Conservation (phyloP, 2,888 invertebrate species). For the Eudemis profundana region DNA sequence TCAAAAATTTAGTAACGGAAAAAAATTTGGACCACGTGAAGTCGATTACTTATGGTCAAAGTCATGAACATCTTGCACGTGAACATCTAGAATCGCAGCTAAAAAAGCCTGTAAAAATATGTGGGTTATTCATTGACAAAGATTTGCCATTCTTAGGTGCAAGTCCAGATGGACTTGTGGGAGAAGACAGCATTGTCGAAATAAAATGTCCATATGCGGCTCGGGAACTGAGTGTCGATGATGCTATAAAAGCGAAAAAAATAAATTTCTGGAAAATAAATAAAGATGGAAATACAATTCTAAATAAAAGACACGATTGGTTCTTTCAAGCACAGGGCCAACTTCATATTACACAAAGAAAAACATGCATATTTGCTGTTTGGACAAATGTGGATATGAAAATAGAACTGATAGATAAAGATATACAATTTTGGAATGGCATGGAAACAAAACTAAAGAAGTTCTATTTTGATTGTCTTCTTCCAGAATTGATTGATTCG, state of each 20-base stretch:
- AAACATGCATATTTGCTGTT: conserved; percentile 40
- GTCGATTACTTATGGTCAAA: not conserved
- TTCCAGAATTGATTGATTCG: conserved; percentile 12
- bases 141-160: conserved; percentile 37
- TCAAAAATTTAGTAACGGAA: conserved; percentile 23
- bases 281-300: too few species aligned
- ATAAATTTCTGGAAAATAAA: conserved; percentile 29
- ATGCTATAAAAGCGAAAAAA: conserved; percentile 34
- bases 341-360: conserved; percentile 33
- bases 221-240: conserved; percentile 12
- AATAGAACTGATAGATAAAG: conserved; percentile 29
- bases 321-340: conserved; percentile 41
- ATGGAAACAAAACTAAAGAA: conserved; percentile 15
- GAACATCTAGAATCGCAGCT: not conserved
- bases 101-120: not conserved
- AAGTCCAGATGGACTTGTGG: conserved; percentile 33
- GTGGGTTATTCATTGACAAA: conserved; percentile 2
- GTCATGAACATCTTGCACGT: conserved; percentile 1
- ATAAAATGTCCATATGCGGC: conserved; percentile 25
- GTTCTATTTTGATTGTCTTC: conserved; percentile 16
- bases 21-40: conserved; percentile 8
- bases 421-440: not conserved
- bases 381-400: conserved; percentile 31
- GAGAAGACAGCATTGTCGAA: conserved; percentile 28
- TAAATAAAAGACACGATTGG: conserved; percentile 39